These are phyloP conservation scores for Heteractis magnifica DNA, from an alignment of 92 coral and sea anemone species.

Conservation along the genomic window DNA sequence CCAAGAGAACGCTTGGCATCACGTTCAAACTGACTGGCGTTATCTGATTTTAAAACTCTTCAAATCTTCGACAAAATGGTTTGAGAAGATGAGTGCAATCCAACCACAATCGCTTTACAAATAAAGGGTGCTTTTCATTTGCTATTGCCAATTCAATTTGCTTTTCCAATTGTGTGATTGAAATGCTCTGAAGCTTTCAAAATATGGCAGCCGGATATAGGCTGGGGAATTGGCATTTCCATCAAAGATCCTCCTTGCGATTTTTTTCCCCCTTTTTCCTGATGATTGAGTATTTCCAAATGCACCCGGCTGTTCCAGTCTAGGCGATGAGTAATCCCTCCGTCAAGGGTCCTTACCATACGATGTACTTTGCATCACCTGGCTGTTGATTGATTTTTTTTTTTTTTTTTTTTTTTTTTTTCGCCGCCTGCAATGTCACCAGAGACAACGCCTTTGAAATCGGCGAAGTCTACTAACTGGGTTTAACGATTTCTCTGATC, in stretches of 20 bases:
- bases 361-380: too few species aligned
- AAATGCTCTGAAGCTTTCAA: background rate
- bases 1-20: background rate
- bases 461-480: background rate
- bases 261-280: background rate
- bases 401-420: too few species aligned
- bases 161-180: conserved; percentile 2
- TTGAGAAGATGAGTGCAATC: background rate
- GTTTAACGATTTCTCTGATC: background rate
- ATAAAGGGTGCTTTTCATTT: background rate
- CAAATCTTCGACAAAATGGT: conserved; percentile 7
- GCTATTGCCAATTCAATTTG: background rate
- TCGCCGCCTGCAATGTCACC: too few species aligned
- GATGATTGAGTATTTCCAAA: background rate
- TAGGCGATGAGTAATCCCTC: background rate
- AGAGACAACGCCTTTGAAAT: too few species aligned
- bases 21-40: background rate
- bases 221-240: background rate
- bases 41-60: conserved; percentile 1
- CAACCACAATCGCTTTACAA: conserved; percentile 10
- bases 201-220: background rate
- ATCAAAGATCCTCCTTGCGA: background rate
- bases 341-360: background rate
- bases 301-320: background rate
- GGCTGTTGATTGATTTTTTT: too few species aligned